Percentiles rank a stretch among this genome's conserved stretches.
phyloP scores from a whole-genome alignment of 2,113 vertebrate species.

The Galemys pyrenaicus region DNA sequence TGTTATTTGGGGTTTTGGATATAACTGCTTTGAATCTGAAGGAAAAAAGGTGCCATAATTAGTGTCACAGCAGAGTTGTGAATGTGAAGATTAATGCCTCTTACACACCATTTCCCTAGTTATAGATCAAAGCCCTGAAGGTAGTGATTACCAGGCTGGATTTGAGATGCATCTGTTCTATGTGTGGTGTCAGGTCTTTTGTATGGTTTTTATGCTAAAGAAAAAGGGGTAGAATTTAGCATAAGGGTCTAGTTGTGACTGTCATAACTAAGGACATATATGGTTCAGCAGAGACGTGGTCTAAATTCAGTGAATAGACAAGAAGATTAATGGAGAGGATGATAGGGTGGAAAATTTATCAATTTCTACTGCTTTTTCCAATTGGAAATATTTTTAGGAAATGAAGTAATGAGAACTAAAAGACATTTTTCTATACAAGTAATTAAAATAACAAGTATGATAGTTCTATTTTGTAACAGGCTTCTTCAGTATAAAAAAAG shows the following conservation, averaged over 20 bases:
- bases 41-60: constrained; percentile 54
- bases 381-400: constrained; percentile 2
- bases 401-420: neutral
- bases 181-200: constrained; percentile 40
- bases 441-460: neutral
- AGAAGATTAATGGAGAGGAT: neutral
- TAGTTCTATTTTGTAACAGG: neutral
- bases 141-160: constrained; percentile 33
- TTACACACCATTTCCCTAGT: neutral
- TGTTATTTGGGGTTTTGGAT: constrained; percentile 76
- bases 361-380: neutral
- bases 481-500: neutral
- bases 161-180: constrained; percentile 36
- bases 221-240: constrained; percentile 53
- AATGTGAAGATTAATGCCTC: neutral
- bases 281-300: neutral
- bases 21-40: constrained; percentile 73
- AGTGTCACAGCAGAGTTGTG: neutral
- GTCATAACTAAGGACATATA: constrained; percentile 1
- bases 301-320: neutral
- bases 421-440: neutral
- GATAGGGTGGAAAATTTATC: neutral
- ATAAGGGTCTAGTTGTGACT: neutral
- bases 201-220: constrained; percentile 45
- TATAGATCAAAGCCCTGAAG: constrained; percentile 22